Base-by-base conservation (phyloP, 2,113 vertebrate genomes). In the Helogale parvula region DNA sequence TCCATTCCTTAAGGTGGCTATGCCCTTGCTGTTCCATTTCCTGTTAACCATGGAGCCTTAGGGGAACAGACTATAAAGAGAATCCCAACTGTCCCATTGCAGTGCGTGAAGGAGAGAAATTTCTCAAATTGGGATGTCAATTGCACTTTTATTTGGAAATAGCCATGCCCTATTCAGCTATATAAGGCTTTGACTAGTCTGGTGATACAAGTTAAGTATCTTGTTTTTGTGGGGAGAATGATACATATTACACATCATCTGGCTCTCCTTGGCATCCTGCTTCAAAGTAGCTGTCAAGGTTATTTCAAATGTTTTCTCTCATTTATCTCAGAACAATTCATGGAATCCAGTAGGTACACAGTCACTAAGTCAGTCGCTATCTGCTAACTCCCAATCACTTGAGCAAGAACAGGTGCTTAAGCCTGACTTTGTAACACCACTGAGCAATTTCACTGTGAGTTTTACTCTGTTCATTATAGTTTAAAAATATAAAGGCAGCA, bases 281-380 rank as follows among this genome's bases (percentile, higher is more conserved):
- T 94, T 87, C 79, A 79, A 93, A 97, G 91, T 76, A 81, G 27
- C 69, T 84, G 25, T 90, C 93, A 97, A 97, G 85, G 93, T 97
- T 68, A 88, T 93, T 54, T 88, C 35, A 63, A 38, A 80, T 54
- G 54, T 79, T 45, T 76, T 92, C 60, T 50, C 77, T 92, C 69
- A 76, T 91, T 68, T 89, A 86, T 96, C 86, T 60, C 63, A 93
- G 72, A 92, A 96, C 82, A 89, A 86, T n/a, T 83, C 88, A 25
- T 19, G 27, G 31, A 88, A 69, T 83, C 52, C 23, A 33, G 5
- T 63, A n/a, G 72, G 12, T 33, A 41, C 69, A 68, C 52, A 92
- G 76, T 57, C 93, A 80, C 50, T n/a, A 35, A 57, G 76, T 27
- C 12, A 76, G 27, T 7, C 15, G 2, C 47, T 9, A 9, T 63